A percentile compares a stretch with the other conserved stretches of the same genome.
Evolutionary conservation across 30 jellyfish, hydroid and myxozoan species (phyloP).

Genomic region (Catostylus mosaicus): DNA sequence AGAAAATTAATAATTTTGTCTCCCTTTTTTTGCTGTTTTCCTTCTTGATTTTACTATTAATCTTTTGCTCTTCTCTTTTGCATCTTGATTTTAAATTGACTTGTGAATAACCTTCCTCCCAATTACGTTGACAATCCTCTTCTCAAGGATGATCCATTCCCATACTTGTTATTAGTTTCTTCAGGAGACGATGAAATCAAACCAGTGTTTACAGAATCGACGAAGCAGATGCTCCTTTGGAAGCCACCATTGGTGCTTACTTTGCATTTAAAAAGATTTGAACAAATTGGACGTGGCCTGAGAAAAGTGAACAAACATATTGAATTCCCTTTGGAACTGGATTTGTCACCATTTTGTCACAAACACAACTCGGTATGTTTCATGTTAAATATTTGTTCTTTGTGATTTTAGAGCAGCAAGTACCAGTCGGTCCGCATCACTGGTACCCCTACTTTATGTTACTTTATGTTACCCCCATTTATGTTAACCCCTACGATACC

Average conservation of each 20-base stretch:
- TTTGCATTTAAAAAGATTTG: conserved; percentile 78
- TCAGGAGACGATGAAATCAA: conserved; percentile 13
- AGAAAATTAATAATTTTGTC: too few relatives aligned
- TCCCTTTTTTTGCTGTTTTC: too few relatives aligned
- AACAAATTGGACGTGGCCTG: conserved; percentile 65
- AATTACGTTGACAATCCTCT: too few relatives aligned
- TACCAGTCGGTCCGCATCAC: too few relatives aligned
- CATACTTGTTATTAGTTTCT: neutral
- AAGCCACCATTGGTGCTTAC: conserved; percentile 63
- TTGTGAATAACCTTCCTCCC: too few relatives aligned
- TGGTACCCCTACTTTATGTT: too few relatives aligned
- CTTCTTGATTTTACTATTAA: neutral
- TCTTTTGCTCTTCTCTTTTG: neutral
- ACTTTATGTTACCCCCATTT: too few relatives aligned
- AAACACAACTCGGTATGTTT: conserved; percentile 37
- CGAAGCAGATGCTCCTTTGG: conserved; percentile 75
- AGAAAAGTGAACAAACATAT: conserved; percentile 64
- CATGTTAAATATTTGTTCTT: neutral
- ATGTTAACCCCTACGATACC: too few relatives aligned
- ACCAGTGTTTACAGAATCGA: conserved; percentile 60
- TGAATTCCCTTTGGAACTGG: conserved; percentile 65
- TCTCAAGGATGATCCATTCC: too few relatives aligned
- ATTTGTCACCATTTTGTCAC: conserved; percentile 68
- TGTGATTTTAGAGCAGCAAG: too few relatives aligned
- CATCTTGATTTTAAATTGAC: too few relatives aligned